Evolutionary conservation across 2,113 vertebrate genomes (phyloP).

Genomic region (Elaphurus davidianus): DNA sequence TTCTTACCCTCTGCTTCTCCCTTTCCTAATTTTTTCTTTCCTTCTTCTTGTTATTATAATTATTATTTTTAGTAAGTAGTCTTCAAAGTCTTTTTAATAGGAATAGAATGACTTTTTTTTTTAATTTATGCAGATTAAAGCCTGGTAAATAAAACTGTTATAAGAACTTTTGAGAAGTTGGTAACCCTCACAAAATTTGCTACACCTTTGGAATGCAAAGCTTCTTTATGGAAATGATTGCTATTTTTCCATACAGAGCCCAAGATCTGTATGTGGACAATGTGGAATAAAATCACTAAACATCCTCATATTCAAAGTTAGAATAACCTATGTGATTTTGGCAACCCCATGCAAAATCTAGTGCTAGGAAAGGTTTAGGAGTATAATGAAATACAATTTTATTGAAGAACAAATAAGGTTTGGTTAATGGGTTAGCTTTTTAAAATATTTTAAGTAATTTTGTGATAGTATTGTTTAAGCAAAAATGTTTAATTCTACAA

Average conservation of each 20-base stretch:
- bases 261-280: neutral
- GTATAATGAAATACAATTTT: neutral
- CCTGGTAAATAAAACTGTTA: neutral
- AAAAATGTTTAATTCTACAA: neutral
- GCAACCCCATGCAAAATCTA: neutral
- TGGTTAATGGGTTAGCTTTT: neutral
- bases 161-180: neutral
- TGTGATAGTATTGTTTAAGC: neutral
- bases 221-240: neutral
- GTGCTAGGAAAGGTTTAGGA: neutral
- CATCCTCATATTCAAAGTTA: neutral
- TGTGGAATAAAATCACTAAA: neutral
- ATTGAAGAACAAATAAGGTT: neutral
- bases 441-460: neutral
- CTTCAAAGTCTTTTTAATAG: neutral
- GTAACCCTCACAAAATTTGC: neutral
- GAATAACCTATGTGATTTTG: fast-evolving
- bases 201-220: neutral
- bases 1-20: neutral
- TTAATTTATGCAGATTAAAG: neutral
- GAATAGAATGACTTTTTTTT: neutral
- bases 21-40: neutral
- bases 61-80: neutral
- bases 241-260: neutral
- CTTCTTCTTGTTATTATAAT: neutral